These are phyloP conservation scores for Sapayoa aenigma DNA, from an alignment of 2,113 vertebrate species.

Conservation along the genomic window DNA sequence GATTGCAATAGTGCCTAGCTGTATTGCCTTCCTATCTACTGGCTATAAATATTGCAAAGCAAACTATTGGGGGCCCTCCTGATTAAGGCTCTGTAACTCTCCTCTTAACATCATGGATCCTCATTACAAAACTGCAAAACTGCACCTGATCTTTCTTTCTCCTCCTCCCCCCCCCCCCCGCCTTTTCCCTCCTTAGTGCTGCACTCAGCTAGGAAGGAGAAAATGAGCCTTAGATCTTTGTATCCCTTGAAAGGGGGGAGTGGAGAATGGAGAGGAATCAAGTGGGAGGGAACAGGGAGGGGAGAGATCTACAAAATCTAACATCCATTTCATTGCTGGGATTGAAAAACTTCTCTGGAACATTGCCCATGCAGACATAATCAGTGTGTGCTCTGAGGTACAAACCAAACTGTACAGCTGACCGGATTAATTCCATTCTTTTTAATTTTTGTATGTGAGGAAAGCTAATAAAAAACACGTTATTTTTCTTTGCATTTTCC, in stretches of 20 bases:
- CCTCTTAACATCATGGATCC: not conserved
- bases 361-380: not conserved
- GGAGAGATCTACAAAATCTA: not conserved
- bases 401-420: not conserved
- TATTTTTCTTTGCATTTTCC: not conserved
- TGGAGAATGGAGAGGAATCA: not conserved
- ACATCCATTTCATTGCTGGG: not conserved
- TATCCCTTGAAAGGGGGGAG: not conserved
- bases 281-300: not conserved
- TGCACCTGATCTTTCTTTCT: accelerated
- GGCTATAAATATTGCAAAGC: not conserved
- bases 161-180: too few species aligned
- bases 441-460: not conserved
- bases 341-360: not conserved
- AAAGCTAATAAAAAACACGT: not conserved
- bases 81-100: not conserved
- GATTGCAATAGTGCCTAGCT: not conserved
- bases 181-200: accelerated
- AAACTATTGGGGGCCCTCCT: not conserved
- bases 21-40: not conserved
- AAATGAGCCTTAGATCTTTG: not conserved
- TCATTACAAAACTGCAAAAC: not conserved
- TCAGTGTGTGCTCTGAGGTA: not conserved
- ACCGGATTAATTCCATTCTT: not conserved
- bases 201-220: not conserved